Conservation (phyloP, 1,140 invertebrate genomes). For the Hyposmocoma kahamanoa region DNA sequence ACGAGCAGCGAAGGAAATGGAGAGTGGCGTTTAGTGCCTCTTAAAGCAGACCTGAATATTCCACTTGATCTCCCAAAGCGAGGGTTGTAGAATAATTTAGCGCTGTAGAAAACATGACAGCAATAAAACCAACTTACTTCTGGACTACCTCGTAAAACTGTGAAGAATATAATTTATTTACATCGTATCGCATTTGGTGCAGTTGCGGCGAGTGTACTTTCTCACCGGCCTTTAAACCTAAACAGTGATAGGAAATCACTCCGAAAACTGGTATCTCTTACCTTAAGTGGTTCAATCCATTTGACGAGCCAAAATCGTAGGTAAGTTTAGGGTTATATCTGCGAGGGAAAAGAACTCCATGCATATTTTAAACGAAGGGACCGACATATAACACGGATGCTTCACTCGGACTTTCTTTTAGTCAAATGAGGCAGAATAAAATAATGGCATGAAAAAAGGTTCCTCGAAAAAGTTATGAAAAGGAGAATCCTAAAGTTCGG, state of each 20-base stretch:
- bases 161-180: no score
- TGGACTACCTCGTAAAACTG: no score
- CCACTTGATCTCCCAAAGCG: neutral
- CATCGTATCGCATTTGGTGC: no score
- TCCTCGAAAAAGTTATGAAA: conserved; percentile 58
- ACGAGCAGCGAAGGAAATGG: neutral
- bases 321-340: conserved; percentile 22
- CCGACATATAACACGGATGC: conserved; percentile 35
- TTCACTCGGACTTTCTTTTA: conserved; percentile 54
- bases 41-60: neutral
- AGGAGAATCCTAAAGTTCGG: conserved; percentile 52
- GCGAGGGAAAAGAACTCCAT: conserved; percentile 41
- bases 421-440: conserved; percentile 61
- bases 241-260: no score
- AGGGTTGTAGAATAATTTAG: no score
- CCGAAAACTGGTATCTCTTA: no score
- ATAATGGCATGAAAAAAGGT: conserved; percentile 61
- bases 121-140: no score
- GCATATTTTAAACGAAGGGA: conserved; percentile 58
- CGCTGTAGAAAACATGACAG: no score
- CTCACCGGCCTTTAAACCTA: no score
- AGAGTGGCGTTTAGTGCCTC: neutral
- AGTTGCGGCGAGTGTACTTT: no score
- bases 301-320: conserved; percentile 7
- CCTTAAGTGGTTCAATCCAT: neutral